Conservation (phyloP, 2,888 invertebrate genomes). For the Patella caerulea region DNA sequence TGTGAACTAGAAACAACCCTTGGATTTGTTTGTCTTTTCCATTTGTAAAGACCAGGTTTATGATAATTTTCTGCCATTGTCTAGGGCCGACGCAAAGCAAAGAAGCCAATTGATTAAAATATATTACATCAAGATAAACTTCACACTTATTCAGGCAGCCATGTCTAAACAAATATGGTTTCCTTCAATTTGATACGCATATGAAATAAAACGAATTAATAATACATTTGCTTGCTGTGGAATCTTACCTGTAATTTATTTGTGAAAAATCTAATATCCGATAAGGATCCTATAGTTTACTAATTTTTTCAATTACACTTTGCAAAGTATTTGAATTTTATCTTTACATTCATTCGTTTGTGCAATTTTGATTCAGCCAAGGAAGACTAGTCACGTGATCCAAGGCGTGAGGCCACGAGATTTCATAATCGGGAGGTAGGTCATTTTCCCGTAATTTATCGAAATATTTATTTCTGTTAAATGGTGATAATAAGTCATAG, state of each 20-base stretch:
- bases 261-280: no score
- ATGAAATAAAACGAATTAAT: not conserved
- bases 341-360: no score
- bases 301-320: no score
- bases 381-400: constrained; percentile 18
- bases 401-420: constrained; percentile 32
- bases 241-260: no score
- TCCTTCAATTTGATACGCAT: not conserved
- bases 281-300: no score
- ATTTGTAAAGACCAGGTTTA: constrained; percentile 52
- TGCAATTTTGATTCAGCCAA: constrained; percentile 6
- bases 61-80: constrained; percentile 46
- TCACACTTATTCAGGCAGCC: not conserved
- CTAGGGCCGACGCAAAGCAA: not conserved
- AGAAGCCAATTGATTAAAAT: not conserved
- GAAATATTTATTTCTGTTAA: not conserved
- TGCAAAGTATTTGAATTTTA: no score
- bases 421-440: constrained; percentile 31
- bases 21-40: constrained; percentile 56
- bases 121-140: not conserved
- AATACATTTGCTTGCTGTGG: no score
- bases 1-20: constrained; percentile 56
- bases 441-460: constrained; percentile 19
- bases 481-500: no score
- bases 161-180: constrained; percentile 23